phyloP scores from a whole-genome alignment of 2,113 vertebrate genomes.

The Atherinomorus stipes region DNA sequence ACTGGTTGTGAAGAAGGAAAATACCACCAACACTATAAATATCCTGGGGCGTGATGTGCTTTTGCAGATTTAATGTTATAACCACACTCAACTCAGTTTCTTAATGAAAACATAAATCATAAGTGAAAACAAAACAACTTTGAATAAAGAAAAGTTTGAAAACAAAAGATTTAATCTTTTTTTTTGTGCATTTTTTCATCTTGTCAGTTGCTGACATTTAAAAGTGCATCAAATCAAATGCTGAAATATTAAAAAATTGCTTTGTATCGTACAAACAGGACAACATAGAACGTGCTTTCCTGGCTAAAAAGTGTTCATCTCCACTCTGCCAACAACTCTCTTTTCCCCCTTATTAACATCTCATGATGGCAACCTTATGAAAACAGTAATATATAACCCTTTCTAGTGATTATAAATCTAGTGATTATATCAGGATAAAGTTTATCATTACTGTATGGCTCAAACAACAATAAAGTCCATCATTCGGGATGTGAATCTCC shows the following conservation, averaged over 20 bases:
- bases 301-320: background rate
- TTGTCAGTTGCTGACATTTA: too few species aligned
- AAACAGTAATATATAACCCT: constrained; percentile 44
- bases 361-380: constrained; percentile 14
- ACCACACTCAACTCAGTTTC: background rate
- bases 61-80: background rate
- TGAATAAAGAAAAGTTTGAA: too few species aligned
- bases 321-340: background rate
- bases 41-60: background rate
- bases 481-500: too few species aligned
- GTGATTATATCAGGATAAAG: constrained; percentile 43
- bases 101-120: background rate
- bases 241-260: too few species aligned
- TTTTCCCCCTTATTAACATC: constrained; percentile 17
- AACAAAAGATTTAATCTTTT: too few species aligned
- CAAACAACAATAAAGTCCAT: constrained; percentile 27
- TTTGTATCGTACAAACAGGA: too few species aligned
- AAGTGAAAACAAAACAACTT: too few species aligned
- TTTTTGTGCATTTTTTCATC: too few species aligned
- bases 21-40: background rate
- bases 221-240: too few species aligned
- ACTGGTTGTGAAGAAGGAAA: background rate
- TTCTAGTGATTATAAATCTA: constrained; percentile 34
- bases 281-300: too few species aligned
- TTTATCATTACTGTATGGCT: constrained; percentile 28